Conservation (phyloP, 2,888 invertebrate species). For the Calliopum simillimum region DNA sequence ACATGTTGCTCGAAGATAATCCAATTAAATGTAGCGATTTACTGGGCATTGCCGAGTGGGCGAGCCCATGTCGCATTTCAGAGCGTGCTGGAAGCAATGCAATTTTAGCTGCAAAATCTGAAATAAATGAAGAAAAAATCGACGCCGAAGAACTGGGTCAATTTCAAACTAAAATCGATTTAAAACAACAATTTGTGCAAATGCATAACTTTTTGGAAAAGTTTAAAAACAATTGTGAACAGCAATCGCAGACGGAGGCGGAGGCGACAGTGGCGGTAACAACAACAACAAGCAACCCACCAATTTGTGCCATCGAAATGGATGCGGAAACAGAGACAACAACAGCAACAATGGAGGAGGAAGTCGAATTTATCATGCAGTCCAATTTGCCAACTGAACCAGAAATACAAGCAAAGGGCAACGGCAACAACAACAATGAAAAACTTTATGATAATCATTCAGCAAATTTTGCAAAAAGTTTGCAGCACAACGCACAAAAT, state of each 20-base stretch:
- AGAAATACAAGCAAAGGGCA: conserved; percentile 1
- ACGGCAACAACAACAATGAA: conserved; percentile 1
- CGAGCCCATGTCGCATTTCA: conserved; percentile 61
- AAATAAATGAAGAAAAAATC: conserved; percentile 2
- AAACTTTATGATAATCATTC: conserved; percentile 30
- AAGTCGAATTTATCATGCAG: conserved; percentile 35
- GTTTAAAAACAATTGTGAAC: conserved; percentile 51
- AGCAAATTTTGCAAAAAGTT: conserved; percentile 30
- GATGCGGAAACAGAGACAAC: conserved; percentile 9
- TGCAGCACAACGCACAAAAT: conserved; percentile 27
- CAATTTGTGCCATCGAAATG: conserved; percentile 39
- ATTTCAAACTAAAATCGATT: conserved; percentile 48
- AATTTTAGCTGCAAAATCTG: not conserved
- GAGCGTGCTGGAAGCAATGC: conserved; percentile 33
- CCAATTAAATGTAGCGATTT: conserved; percentile 66
- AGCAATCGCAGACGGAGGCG: too few relatives aligned
- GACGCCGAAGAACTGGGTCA: conserved; percentile 42
- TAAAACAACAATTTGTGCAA: conserved; percentile 59
- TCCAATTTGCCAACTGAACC: conserved; percentile 43
- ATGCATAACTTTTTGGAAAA: conserved; percentile 60
- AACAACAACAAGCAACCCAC: conserved; percentile 22
- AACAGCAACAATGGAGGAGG: conserved; percentile 4
- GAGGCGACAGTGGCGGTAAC: not conserved
- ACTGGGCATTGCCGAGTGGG: conserved; percentile 66
- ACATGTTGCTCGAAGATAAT: conserved; percentile 65